Evolutionary conservation across 2,888 invertebrate genomes (phyloP), one percentile per base, ranked within the genome.

Genomic region (Idaea aversata): DNA sequence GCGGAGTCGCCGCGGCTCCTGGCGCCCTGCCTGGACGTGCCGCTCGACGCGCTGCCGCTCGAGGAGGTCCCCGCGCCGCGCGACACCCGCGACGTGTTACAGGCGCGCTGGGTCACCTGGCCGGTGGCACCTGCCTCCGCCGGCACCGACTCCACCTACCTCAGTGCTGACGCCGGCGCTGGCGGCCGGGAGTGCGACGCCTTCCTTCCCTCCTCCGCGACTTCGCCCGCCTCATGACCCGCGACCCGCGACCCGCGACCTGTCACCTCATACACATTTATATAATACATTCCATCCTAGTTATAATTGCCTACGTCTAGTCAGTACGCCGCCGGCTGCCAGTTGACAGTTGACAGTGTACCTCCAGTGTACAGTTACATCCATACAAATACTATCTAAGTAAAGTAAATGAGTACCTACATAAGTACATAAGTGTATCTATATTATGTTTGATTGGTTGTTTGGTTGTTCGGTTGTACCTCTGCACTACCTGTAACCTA

Each of bases 21-120:
- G 63, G 89, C 95, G 34, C 97, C 98, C 0, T 96, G 97, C 78
- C 91, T 97, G 57, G 97, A 97, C 81, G 94, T 95, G 70, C 97
- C 96, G 62, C 92, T 95, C 66, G 94, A 95, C 61, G 95, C 96
- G 68, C 95, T 97, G 63, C 95, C 96, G 81, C 93, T 97, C 76
- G 95, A 10, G 38, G 63, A 72, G 61, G 61, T 62, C 36, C 72
- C 65, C 66, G 64, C 61, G 62, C 61, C 59, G 70, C 70, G 15
- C 62, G 67, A 25, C 57, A 15, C 57, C 4, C 61, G 15, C 62
- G 25, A 25, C 25, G 25, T 25, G 25, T 25, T 25, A 25, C 82
- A 84, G 85, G 85, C 86, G 57, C 86, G 86, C 61, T 86, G 88
- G 87, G 82, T 82, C 71, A 85, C 88, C 63, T 87, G 86, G 87